These are phyloP conservation scores for Chaenocephalus aceratus DNA, from an alignment of 2,113 vertebrate species.

Conservation along the genomic window DNA sequence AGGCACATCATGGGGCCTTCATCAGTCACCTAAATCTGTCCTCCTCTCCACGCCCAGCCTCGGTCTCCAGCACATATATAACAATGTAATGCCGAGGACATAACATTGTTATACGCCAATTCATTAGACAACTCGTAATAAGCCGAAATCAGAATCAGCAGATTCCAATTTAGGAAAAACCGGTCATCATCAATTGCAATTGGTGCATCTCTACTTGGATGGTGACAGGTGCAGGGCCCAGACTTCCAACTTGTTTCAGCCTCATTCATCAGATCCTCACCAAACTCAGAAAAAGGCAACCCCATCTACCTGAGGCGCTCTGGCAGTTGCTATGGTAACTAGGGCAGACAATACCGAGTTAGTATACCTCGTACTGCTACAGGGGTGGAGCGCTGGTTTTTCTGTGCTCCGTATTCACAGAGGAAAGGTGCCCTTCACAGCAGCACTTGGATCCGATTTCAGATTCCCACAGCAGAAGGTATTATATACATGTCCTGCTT, in stretches of 20 bases:
- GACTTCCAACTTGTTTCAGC: background rate
- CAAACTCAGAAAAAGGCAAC: background rate
- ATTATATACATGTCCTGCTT: background rate
- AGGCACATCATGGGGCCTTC: background rate
- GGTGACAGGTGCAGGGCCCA: rapidly evolving
- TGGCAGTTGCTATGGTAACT: slow-evolving; percentile 69
- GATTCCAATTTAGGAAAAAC: no score
- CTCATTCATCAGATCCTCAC: background rate
- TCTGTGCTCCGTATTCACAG: slow-evolving; percentile 8
- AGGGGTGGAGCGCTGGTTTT: background rate
- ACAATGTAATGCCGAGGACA: no score
- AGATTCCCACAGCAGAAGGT: slow-evolving; percentile 12
- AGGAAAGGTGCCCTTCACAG: slow-evolving; percentile 57
- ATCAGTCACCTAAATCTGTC: slow-evolving; percentile 19
- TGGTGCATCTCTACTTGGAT: background rate
- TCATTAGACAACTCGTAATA: no score
- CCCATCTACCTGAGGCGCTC: slow-evolving; percentile 59
- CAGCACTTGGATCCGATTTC: slow-evolving; percentile 52
- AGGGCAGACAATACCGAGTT: slow-evolving; percentile 60
- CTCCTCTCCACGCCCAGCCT: slow-evolving; percentile 7
- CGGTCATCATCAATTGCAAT: no score
- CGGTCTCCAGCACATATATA: background rate
- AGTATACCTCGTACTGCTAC: slow-evolving; percentile 16
- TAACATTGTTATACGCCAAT: no score
- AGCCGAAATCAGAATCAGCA: no score